Evolutionary conservation across 1,140 invertebrate genomes (phyloP).

Genomic region (Penaeus indicus): DNA sequence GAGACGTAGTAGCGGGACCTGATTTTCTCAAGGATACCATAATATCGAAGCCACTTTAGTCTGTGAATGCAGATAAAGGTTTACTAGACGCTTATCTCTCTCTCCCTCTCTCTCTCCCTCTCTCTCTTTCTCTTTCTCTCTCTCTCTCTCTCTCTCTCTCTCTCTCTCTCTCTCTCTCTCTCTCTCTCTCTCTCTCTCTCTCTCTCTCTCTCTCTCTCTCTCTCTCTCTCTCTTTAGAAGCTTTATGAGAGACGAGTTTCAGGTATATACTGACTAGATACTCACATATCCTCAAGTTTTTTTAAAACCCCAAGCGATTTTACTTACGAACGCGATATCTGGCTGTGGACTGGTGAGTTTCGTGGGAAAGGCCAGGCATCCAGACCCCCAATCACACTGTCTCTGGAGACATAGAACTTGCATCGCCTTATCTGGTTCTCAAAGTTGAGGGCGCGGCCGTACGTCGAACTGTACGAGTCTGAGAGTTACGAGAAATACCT

Average conservation of each 20-base stretch:
- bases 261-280: too few species aligned
- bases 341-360: constrained; percentile 41
- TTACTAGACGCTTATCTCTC: not conserved
- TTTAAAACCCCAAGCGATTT: too few species aligned
- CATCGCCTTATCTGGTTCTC: not conserved
- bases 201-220: too few species aligned
- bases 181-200: too few species aligned
- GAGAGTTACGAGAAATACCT: not conserved
- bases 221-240: too few species aligned
- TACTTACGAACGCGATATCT: constrained; percentile 25
- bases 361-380: constrained; percentile 54
- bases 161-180: too few species aligned
- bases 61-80: not conserved
- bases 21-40: constrained; percentile 33
- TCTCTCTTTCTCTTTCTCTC: too few species aligned
- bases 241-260: too few species aligned
- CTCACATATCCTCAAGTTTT: too few species aligned
- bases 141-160: too few species aligned
- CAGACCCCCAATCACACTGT: constrained; percentile 32
- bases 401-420: constrained; percentile 14
- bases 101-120: too few species aligned
- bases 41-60: constrained; percentile 38
- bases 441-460: constrained; percentile 34
- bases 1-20: constrained; percentile 25
- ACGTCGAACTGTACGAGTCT: constrained; percentile 32